These are phyloP conservation scores for Craniophora ligustri DNA, from an alignment of 2,888 invertebrate genomes.

Conservation along the genomic window DNA sequence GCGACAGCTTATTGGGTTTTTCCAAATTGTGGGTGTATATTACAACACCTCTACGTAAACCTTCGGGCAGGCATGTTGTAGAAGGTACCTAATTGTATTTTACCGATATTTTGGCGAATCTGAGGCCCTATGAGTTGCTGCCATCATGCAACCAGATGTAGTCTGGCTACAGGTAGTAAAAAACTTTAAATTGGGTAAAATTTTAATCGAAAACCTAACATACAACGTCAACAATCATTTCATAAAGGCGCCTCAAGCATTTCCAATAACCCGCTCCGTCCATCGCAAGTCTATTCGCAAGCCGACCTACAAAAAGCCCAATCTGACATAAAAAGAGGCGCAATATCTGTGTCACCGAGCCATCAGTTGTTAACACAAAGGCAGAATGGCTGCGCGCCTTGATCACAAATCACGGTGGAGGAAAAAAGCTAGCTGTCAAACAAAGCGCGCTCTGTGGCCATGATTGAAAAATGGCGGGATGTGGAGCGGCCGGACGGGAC, in stretches of 20 bases:
- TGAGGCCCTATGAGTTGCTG: too few species aligned
- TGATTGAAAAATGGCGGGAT: constrained; percentile 56
- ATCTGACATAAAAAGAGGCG: constrained; percentile 30
- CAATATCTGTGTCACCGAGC: constrained; percentile 49
- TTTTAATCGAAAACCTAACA: too few species aligned
- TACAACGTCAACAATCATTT: too few species aligned
- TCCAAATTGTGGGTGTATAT: too few species aligned
- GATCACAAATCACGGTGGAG: constrained; percentile 40
- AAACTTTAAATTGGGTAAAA: too few species aligned
- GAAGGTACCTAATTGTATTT: too few species aligned
- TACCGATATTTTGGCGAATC: too few species aligned
- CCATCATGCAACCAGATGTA: too few species aligned
- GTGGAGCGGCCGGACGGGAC: constrained; percentile 44
- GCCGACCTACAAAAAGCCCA: constrained; percentile 33
- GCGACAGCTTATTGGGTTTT: too few species aligned
- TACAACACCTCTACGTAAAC: too few species aligned
- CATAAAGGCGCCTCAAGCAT: neutral
- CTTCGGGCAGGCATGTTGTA: too few species aligned
- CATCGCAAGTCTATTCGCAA: constrained; percentile 27
- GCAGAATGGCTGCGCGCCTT: constrained; percentile 50
- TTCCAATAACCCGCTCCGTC: constrained; percentile 1
- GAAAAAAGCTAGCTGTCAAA: constrained; percentile 54
- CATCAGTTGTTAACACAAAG: constrained; percentile 35
- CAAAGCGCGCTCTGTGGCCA: constrained; percentile 46
- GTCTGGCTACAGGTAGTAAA: too few species aligned